Conservation (phyloP, 2,888 invertebrate species). For the Tillus elongatus region DNA sequence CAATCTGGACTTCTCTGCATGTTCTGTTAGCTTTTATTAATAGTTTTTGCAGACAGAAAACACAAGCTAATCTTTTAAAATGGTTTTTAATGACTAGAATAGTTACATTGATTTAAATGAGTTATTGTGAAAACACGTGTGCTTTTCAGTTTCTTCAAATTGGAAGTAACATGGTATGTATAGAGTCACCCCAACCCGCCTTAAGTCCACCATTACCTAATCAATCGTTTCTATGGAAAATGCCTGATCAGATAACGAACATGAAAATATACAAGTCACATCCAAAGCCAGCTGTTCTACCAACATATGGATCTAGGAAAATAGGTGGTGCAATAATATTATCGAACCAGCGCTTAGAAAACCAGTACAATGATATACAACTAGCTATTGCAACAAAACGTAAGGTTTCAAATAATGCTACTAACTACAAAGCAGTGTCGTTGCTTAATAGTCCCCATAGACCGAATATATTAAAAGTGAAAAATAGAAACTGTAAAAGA, state of each 20-base stretch:
- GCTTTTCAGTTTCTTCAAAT: conserved; percentile 30
- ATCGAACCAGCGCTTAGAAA: conserved; percentile 39
- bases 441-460: conserved; percentile 26
- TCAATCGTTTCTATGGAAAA: conserved; percentile 31
- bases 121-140: conserved; percentile 9
- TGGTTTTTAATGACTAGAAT: too few relatives aligned
- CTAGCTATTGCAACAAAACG: conserved; percentile 30
- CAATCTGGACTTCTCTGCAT: too few relatives aligned
- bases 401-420: conserved; percentile 23
- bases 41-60: too few relatives aligned
- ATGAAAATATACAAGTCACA: conserved; percentile 44
- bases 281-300: conserved; percentile 52
- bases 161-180: conserved; percentile 29
- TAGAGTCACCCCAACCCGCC: conserved; percentile 30
- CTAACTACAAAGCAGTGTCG: conserved; percentile 24
- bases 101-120: too few relatives aligned
- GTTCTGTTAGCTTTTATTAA: too few relatives aligned
- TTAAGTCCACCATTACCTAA: conserved; percentile 27
- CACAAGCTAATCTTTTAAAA: too few relatives aligned
- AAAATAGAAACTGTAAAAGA: conserved; percentile 30
- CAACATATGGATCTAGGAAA: conserved; percentile 50
- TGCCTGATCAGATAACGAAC: conserved; percentile 29
- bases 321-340: conserved; percentile 50
- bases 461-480: conserved; percentile 32
- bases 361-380: conserved; percentile 36